Conservation (phyloP, 2,888 invertebrate genomes). For the Gnatocerus cornutus region DNA sequence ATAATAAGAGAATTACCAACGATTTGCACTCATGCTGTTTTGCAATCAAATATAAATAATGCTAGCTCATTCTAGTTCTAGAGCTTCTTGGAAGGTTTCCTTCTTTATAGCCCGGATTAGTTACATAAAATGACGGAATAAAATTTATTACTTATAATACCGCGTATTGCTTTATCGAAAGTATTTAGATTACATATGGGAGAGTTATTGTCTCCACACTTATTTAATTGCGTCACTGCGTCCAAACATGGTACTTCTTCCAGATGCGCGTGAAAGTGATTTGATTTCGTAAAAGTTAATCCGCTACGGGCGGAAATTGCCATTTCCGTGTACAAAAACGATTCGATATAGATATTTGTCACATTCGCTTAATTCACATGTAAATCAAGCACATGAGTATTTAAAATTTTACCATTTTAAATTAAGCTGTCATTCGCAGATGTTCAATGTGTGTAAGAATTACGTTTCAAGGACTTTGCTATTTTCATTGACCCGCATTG, state of each 20-base stretch:
- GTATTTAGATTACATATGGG: neutral
- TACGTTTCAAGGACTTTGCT: conserved; percentile 34
- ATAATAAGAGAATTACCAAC: too few relatives aligned
- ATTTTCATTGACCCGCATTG: conserved; percentile 44
- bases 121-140: too few relatives aligned
- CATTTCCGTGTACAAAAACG: conserved; percentile 22
- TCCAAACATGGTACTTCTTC: conserved; percentile 41
- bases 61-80: too few relatives aligned
- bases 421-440: conserved; percentile 13
- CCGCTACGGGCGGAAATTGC: conserved; percentile 30
- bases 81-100: too few relatives aligned
- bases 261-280: conserved; percentile 48
- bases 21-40: too few relatives aligned
- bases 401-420: neutral
- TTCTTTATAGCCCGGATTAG: too few relatives aligned
- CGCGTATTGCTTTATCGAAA: too few relatives aligned
- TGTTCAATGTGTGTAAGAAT: conserved; percentile 25
- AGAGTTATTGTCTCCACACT: conserved; percentile 15
- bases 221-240: conserved; percentile 35
- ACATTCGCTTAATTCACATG: neutral
- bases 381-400: neutral
- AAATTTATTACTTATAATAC: too few relatives aligned
- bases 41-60: too few relatives aligned
- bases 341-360: conserved; percentile 23
- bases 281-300: conserved; percentile 42